Percentiles rank a stretch among this genome's conserved stretches.
These are phyloP conservation scores for Rhopalosiphum maidis DNA, from an alignment of 1,140 invertebrate genomes.

Conservation along the genomic window DNA sequence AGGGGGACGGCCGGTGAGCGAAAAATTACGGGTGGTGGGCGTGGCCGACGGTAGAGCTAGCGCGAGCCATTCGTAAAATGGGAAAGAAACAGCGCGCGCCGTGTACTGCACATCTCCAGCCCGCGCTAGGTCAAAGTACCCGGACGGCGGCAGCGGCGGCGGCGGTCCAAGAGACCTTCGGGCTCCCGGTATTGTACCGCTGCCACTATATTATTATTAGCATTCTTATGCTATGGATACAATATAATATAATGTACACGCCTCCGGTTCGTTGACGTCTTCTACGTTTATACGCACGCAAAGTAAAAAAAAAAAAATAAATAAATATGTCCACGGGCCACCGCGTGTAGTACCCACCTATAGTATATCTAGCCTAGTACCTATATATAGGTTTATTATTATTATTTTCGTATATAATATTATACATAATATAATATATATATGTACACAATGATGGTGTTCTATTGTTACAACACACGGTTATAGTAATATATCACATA, in stretches of 20 bases:
- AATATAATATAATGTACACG: conserved; percentile 29
- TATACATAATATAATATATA: not conserved
- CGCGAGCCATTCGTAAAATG: conserved; percentile 35
- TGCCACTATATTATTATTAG: conserved; percentile 41
- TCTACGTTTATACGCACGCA: not conserved
- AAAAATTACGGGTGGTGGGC: conserved; percentile 16
- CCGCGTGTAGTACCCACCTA: not conserved
- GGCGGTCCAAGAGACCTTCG: conserved; percentile 46
- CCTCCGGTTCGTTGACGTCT: conserved; percentile 55
- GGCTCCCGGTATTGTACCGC: conserved; percentile 56
- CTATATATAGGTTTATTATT: not conserved
- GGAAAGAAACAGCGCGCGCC: not conserved
- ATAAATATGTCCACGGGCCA: conserved; percentile 18
- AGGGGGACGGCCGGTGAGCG: not conserved
- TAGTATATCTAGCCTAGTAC: not conserved
- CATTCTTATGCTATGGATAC: conserved; percentile 41
- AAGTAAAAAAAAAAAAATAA: not conserved
- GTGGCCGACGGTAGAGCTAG: conserved; percentile 16
- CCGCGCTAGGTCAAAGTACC: conserved; percentile 54
- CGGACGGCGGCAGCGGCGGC: conserved; percentile 25
- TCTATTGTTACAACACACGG: not conserved
- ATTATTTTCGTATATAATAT: not conserved
- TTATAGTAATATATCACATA: not conserved
- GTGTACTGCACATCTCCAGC: too few species aligned
- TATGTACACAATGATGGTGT: not conserved